These are phyloP conservation scores for Aphidoletes aphidimyza DNA, from an alignment of 2,888 invertebrate species.

Conservation along the genomic window DNA sequence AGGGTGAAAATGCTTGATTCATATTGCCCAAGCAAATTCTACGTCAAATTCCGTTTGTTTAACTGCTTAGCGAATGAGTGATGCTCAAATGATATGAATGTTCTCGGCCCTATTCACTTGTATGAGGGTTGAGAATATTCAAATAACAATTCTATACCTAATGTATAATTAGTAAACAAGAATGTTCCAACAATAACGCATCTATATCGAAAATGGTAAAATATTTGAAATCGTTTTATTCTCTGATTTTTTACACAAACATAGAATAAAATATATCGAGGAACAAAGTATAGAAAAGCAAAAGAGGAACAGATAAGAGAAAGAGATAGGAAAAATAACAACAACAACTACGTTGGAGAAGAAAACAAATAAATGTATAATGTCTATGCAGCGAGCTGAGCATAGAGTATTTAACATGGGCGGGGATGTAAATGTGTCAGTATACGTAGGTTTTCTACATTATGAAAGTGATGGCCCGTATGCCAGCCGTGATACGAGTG, in stretches of 20 bases:
- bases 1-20: no score
- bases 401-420: conserved; percentile 21
- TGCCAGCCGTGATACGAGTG: background rate
- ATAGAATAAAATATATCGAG: background rate
- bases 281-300: background rate
- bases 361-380: conserved; percentile 17
- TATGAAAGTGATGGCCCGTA: background rate
- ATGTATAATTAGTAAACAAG: conserved; percentile 34
- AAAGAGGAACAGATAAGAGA: background rate
- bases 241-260: background rate
- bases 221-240: background rate
- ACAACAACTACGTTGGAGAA: background rate
- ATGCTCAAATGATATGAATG: background rate
- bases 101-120: background rate
- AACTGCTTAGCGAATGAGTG: background rate
- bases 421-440: conserved; percentile 30
- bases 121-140: conserved; percentile 6
- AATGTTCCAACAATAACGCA: background rate
- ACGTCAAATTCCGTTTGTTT: conserved; percentile 11
- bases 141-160: background rate
- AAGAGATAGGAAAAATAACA: no score
- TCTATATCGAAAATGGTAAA: background rate
- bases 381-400: background rate
- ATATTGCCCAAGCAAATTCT: no score
- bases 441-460: background rate